Conservation (phyloP, 1,140 invertebrate genomes). For the Drosophila simulans region DNA sequence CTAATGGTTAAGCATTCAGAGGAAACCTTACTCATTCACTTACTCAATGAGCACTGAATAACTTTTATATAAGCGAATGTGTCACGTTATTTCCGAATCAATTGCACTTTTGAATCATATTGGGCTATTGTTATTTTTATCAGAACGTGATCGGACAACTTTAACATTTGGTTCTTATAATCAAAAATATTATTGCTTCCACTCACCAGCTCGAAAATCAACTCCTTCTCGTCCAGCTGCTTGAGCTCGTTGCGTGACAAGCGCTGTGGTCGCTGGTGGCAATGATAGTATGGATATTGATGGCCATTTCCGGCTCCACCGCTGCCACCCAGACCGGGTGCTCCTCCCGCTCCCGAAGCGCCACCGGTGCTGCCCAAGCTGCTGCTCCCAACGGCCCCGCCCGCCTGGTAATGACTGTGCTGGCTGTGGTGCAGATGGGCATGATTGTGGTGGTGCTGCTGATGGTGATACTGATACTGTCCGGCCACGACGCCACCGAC, state of each 20-base stretch:
- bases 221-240: conserved; percentile 95
- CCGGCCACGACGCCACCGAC: conserved; percentile 59
- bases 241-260: conserved; percentile 92
- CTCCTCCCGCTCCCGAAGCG: not conserved
- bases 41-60: not conserved
- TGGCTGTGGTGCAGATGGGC: conserved; percentile 49
- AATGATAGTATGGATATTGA: conserved; percentile 65
- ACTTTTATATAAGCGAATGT: not conserved
- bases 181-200: not conserved
- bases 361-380: conserved; percentile 31
- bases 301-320: conserved; percentile 31
- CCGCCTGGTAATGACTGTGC: conserved; percentile 70
- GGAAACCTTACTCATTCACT: not conserved
- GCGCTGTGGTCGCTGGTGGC: conserved; percentile 87
- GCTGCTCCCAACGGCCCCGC: conserved; percentile 63
- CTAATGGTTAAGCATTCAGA: conserved; percentile 17
- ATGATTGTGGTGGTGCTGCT: conserved; percentile 53
- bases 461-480: conserved; percentile 64
- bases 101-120: not conserved
- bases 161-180: no score
- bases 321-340: conserved; percentile 5
- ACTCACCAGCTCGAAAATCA: conserved; percentile 96
- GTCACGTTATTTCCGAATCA: not conserved
- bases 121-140: not conserved
- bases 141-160: no score